Evolutionary conservation across 2,113 vertebrate species (phyloP).

Genomic region (Delphinus delphis): DNA sequence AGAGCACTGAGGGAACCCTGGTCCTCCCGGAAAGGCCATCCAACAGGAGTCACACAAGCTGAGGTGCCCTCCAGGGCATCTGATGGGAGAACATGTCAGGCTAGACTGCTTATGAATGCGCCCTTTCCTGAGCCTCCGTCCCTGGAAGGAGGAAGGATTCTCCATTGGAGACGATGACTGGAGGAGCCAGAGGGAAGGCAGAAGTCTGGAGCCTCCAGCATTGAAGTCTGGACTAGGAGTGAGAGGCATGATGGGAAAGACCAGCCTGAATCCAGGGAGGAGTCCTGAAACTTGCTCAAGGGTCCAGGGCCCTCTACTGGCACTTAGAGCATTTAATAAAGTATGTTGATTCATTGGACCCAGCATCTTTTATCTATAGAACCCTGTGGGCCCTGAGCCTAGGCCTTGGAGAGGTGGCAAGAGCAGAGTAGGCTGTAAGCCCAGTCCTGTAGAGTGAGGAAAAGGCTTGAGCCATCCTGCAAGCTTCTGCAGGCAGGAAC

Average conservation of each 20-base stretch:
- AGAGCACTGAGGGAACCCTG: conserved; percentile 57
- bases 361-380: not conserved
- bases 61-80: not conserved
- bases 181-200: not conserved
- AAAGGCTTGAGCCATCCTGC: not conserved
- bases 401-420: not conserved
- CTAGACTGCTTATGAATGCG: not conserved
- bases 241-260: not conserved
- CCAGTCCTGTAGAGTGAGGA: not conserved
- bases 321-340: conserved; percentile 63
- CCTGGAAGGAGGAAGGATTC: not conserved
- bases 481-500: not conserved
- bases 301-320: not conserved
- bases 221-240: not conserved
- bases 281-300: not conserved
- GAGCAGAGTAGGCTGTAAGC: not conserved
- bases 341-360: not conserved
- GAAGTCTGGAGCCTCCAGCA: not conserved
- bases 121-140: not conserved
- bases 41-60: not conserved
- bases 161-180: not conserved
- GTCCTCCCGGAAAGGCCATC: not conserved
- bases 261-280: not conserved
- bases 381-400: not conserved
- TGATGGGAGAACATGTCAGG: not conserved